Evolutionary conservation across 2,113 vertebrate genomes (phyloP).

Genomic region (Anguilla rostrata): DNA sequence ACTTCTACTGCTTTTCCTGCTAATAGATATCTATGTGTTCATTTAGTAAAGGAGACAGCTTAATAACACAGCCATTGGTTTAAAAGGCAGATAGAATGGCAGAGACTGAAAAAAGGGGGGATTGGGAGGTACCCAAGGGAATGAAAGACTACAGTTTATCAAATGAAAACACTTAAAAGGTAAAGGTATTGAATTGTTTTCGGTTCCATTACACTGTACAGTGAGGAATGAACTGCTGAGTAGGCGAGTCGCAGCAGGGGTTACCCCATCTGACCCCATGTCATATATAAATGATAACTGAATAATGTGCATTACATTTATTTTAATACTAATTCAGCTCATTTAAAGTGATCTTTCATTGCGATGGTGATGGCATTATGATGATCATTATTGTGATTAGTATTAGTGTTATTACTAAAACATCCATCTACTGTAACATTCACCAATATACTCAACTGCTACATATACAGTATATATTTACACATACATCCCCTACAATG

Average conservation of each 20-base stretch:
- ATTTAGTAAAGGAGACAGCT: slow-evolving; percentile 27
- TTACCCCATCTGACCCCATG: background rate
- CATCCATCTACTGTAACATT: no score
- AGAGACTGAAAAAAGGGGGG: background rate
- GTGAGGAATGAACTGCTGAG: background rate
- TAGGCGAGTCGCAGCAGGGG: background rate
- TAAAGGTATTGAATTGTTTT: slow-evolving; percentile 25
- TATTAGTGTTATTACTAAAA: background rate
- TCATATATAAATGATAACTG: no score
- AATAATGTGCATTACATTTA: no score
- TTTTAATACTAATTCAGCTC: no score
- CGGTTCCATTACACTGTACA: slow-evolving; percentile 15
- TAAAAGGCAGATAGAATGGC: slow-evolving; percentile 22
- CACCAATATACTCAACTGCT: no score
- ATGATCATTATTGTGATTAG: no score
- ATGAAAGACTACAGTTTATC: slow-evolving; percentile 27
- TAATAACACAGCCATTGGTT: slow-evolving; percentile 36
- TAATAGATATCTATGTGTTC: slow-evolving; percentile 35
- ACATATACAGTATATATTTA: no score
- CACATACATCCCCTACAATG: no score
- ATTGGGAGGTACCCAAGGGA: slow-evolving; percentile 10
- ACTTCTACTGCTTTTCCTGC: background rate
- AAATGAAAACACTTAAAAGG: slow-evolving; percentile 33
- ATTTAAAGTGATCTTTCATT: no score
- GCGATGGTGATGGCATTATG: no score